A percentile compares a stretch with the other conserved stretches of the same genome.
These are phyloP conservation scores for Misgurnus mizolepis DNA, from an alignment of 2,113 vertebrate species.

Conservation along the genomic window DNA sequence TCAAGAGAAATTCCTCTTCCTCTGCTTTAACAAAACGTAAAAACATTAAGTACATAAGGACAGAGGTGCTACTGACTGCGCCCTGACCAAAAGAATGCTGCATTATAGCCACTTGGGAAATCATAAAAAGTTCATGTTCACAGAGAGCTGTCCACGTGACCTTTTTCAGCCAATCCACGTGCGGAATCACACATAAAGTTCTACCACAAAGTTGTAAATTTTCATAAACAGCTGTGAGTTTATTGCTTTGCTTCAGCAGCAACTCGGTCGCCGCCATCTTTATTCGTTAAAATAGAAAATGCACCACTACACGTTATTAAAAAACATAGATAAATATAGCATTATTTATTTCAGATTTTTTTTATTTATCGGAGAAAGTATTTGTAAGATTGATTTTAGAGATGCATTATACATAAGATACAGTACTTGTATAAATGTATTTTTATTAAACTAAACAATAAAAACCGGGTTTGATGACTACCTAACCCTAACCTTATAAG, in stretches of 20 bases:
- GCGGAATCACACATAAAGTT: conserved; percentile 98
- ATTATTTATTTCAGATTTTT: background rate
- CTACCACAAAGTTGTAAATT: conserved; percentile 99
- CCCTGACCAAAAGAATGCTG: conserved; percentile 96
- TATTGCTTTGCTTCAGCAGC: conserved; percentile 93
- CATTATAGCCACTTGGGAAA: conserved; percentile 99
- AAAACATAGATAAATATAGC: background rate
- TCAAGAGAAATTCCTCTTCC: conserved; percentile 7
- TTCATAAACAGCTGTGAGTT: conserved; percentile 99
- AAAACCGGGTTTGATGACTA: background rate
- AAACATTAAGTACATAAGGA: conserved; percentile 76
- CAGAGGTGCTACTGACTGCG: conserved; percentile 92
- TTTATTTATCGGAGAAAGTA: background rate
- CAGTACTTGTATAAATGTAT: background rate
- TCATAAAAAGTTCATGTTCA: conserved; percentile 99
- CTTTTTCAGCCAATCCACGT: conserved; percentile 89
- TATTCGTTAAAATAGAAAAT: conserved; percentile 58
- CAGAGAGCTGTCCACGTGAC: conserved; percentile 96
- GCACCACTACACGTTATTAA: conserved; percentile 17
- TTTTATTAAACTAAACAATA: background rate
- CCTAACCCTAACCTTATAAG: background rate
- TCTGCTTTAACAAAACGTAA: conserved; percentile 24
- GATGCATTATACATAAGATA: background rate
- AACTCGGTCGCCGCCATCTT: conserved; percentile 78
- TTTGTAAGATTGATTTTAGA: background rate